A percentile compares a stretch with the other conserved stretches of the same genome.
Conservation (phyloP, 23 tunicate genomes). For the Styela clava region DNA sequence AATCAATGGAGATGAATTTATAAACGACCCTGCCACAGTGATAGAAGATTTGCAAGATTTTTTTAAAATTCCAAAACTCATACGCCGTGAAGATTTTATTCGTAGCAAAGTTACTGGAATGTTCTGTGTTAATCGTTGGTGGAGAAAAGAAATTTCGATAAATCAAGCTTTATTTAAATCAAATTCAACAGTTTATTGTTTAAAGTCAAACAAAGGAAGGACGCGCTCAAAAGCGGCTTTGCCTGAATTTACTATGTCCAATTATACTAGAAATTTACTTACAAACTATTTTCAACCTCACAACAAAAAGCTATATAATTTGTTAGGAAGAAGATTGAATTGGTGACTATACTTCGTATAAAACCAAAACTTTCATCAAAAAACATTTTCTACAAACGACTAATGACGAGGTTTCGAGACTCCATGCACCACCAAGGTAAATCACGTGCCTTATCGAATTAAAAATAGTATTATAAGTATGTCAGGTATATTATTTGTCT, state of each 20-base stretch:
- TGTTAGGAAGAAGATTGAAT: background rate
- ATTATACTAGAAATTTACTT: background rate
- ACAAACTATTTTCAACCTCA: background rate
- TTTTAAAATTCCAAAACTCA: background rate
- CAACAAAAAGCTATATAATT: background rate
- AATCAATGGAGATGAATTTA: background rate
- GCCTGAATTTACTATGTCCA: background rate
- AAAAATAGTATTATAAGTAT: too few relatives aligned
- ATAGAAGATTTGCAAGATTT: background rate
- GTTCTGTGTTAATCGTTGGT: background rate
- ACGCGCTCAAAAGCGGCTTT: background rate
- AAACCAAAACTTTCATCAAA: too few relatives aligned
- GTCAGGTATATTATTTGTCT: too few relatives aligned
- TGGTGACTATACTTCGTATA: too few relatives aligned
- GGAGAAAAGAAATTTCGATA: background rate
- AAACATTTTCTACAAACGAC: too few relatives aligned
- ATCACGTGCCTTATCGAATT: too few relatives aligned
- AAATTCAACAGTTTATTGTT: background rate
- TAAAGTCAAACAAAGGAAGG: background rate
- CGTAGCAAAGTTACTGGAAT: background rate
- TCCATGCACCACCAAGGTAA: too few relatives aligned
- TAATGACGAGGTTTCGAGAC: too few relatives aligned
- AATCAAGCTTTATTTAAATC: background rate
- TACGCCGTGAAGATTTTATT: background rate
- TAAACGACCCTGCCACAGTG: background rate